Conservation (phyloP, 2,797 vertebrate species). For the Oreonectes daqikongensis region DNA sequence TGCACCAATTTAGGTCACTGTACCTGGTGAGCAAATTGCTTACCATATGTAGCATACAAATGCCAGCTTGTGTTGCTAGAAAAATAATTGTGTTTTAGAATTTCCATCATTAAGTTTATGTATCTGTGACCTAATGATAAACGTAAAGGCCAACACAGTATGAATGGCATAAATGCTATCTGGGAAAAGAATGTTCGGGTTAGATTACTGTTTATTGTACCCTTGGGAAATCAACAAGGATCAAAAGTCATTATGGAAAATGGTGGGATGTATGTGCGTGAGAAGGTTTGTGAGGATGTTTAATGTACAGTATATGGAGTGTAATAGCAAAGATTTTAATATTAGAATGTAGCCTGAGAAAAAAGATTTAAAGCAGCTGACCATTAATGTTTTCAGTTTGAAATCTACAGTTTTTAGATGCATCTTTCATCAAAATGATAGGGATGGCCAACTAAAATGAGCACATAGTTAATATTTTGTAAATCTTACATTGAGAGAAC, state of each 20-base stretch:
- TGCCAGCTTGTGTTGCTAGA: slow-evolving; percentile 15
- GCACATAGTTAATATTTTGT: not conserved
- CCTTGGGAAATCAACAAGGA: slow-evolving; percentile 14
- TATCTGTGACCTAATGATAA: slow-evolving; percentile 40
- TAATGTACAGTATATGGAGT: not conserved
- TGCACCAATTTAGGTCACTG: not conserved
- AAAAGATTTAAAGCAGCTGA: not conserved
- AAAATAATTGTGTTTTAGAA: slow-evolving; percentile 25
- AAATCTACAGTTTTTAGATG: not conserved
- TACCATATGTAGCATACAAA: slow-evolving; percentile 8
- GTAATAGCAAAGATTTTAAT: not conserved
- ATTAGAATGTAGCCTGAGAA: not conserved
- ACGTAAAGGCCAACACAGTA: slow-evolving; percentile 33
- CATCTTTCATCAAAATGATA: not conserved
- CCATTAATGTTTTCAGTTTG: not conserved
- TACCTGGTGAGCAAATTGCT: not conserved
- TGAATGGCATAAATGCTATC: slow-evolving; percentile 42
- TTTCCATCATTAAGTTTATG: slow-evolving; percentile 63
- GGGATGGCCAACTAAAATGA: not conserved
- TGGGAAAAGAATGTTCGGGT: slow-evolving; percentile 23
- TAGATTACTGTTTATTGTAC: slow-evolving; percentile 37
- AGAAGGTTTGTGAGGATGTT: not conserved
- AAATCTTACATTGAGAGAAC: too few relatives aligned
- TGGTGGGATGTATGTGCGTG: not conserved
- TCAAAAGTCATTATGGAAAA: not conserved